Evolutionary conservation across 2,113 vertebrate genomes (phyloP), one percentile per base, ranked within the genome.

Genomic region (Tylochromis polylepis): DNA sequence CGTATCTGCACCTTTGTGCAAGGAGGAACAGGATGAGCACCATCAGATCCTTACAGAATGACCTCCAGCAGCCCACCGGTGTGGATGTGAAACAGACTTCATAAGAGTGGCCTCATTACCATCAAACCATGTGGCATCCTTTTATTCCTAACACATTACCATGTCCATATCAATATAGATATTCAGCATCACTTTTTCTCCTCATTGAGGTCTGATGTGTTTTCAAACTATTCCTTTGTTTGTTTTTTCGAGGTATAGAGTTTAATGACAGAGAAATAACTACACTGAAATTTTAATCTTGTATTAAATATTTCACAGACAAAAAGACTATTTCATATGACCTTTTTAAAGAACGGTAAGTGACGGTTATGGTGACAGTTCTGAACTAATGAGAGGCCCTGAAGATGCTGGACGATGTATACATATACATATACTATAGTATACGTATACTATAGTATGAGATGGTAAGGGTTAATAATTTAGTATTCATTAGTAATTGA

Each of bases 321-420:
- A 62, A 62, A 62, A 20, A 62, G 29, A 62, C 29, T 6, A 3
- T 20, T 62, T 0, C 59, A 0, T 34, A 0, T 34, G 16, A 62
- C 59, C 0, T 3, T 62, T 62, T 62, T 62, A 62, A 62, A 62
- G 59, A 62, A 65, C 31, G n/a, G 31, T 5, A n/a, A 18, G 31
- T 0, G 31, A n/a, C 2, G 11, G 60, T 31, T 65, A 0, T 65
- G 11, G 60, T 0, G 11, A 65, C 60, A 65, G 11, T 65, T 65
- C 5, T 62, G 31, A 62, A 34, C 59, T 62, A 65, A 38, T 65
- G 34, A 65, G 20, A 22, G 34, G 4, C 60, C 31, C 11, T 38
- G 20, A 65, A 38, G 34, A 38, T 65, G 34, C 34, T 65, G 60
- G 6, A 14, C 36, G n/a, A 38, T 7, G 34, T 38, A 38, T n/a